Conservation (phyloP, 2,113 vertebrate species). For the Hyla sarda region DNA sequence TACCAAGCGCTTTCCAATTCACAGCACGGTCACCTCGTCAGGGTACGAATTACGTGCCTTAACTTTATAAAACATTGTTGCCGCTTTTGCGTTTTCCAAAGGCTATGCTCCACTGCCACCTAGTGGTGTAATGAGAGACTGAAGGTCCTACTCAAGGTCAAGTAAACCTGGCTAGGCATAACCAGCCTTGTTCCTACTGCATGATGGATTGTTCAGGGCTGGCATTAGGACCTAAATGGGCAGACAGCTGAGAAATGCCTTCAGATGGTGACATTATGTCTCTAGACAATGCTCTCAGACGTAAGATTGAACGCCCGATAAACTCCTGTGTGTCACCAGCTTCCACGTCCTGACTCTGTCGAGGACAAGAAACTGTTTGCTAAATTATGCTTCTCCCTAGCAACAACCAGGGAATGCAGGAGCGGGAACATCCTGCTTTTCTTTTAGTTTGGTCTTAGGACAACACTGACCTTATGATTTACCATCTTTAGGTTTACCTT, state of each 20-base stretch:
- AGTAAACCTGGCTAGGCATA: neutral
- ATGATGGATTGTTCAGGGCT: slow-evolving; percentile 33
- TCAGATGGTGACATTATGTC: slow-evolving; percentile 1
- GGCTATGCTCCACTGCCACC: slow-evolving; percentile 9
- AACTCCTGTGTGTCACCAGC: neutral
- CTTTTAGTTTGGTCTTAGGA: neutral
- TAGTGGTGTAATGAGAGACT: slow-evolving; percentile 19
- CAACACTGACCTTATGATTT: neutral
- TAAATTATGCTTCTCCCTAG: neutral
- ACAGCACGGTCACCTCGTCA: slow-evolving; percentile 1
- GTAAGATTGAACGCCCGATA: neutral
- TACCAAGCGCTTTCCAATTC: neutral
- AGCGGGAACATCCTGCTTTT: neutral
- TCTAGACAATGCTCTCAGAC: neutral
- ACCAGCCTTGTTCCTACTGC: slow-evolving; percentile 4
- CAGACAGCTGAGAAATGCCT: neutral
- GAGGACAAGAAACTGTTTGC: neutral
- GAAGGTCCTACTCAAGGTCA: slow-evolving; percentile 49
- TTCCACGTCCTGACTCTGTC: neutral
- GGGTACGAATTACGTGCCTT: slow-evolving; percentile 16
- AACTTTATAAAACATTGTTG: slow-evolving; percentile 12
- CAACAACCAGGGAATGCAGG: neutral
- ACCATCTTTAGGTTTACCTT: slow-evolving; percentile 82
- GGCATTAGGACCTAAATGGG: neutral
- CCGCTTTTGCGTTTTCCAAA: neutral